These are phyloP conservation scores for Acanthosepion pharaonis DNA, from an alignment of 2,888 invertebrate genomes.

Conservation along the genomic window DNA sequence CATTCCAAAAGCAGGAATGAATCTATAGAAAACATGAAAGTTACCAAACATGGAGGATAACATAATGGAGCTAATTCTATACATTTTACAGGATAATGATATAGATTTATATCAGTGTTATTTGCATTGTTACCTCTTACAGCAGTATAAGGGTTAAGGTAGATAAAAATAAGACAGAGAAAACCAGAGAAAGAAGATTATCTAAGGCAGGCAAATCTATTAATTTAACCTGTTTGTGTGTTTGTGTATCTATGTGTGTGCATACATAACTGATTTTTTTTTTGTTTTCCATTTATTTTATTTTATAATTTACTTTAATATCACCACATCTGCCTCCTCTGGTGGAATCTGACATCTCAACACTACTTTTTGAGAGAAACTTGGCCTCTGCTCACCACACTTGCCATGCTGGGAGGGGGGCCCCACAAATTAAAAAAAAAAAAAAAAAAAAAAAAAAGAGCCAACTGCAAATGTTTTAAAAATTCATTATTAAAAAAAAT, in stretches of 20 bases:
- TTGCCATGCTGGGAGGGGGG: conserved; percentile 25
- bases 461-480: not conserved
- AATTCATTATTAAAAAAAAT: not conserved
- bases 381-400: conserved; percentile 33
- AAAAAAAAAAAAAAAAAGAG: conserved; percentile 33
- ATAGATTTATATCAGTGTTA: too few relatives aligned
- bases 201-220: conserved; percentile 18
- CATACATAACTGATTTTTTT: not conserved
- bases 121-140: not conserved
- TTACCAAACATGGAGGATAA: too few relatives aligned
- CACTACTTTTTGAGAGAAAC: not conserved
- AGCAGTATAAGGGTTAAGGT: conserved; percentile 1
- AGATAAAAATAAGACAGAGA: not conserved
- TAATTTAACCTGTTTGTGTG: not conserved
- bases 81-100: too few relatives aligned
- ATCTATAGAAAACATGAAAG: too few relatives aligned
- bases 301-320: not conserved
- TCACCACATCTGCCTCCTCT: conserved; percentile 33
- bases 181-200: conserved; percentile 15
- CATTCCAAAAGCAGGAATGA: too few relatives aligned
- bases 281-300: not conserved
- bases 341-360: not conserved
- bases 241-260: not conserved
- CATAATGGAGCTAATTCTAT: too few relatives aligned
- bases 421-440: not conserved